Conservation (phyloP, 2,797 vertebrate genomes). For the Sternarchorhynchus goeldii region DNA sequence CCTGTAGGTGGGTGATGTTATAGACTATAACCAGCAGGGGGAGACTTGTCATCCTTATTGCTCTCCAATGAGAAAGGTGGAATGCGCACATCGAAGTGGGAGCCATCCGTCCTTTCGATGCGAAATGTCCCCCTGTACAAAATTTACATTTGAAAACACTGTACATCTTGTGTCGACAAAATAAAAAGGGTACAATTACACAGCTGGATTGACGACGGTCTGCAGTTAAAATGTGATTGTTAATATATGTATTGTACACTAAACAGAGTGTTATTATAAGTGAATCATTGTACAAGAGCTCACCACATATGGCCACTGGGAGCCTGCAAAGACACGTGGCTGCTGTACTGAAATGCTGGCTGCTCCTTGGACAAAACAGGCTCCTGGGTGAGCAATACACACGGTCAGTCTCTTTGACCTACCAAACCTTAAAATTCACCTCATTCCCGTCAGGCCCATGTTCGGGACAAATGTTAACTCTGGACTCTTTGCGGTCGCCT, state of each 20-base stretch:
- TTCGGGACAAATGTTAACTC: neutral
- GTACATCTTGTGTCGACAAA: neutral
- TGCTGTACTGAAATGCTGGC: conserved; percentile 98
- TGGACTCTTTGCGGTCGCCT: neutral
- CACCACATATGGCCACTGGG: conserved; percentile 99
- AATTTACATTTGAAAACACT: conserved; percentile 25
- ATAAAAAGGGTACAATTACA: neutral
- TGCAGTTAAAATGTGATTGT: no score
- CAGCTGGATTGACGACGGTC: no score
- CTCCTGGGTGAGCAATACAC: conserved; percentile 76
- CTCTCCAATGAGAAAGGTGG: conserved; percentile 98
- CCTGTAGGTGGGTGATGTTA: conserved; percentile 53
- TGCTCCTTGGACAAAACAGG: conserved; percentile 97
- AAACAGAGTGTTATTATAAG: neutral
- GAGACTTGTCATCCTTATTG: conserved; percentile 82
- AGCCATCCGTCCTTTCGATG: conserved; percentile 94
- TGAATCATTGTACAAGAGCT: conserved; percentile 54
- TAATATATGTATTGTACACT: no score
- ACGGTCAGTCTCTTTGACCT: neutral
- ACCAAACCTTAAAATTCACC: neutral
- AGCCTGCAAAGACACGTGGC: conserved; percentile 95
- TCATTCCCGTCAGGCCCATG: neutral
- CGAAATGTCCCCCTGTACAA: conserved; percentile 92
- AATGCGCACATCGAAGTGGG: conserved; percentile 97
- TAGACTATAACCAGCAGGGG: conserved; percentile 77